Evolutionary conservation across 2,888 invertebrate species (phyloP).

Genomic region (Aporophyla lueneburgensis): DNA sequence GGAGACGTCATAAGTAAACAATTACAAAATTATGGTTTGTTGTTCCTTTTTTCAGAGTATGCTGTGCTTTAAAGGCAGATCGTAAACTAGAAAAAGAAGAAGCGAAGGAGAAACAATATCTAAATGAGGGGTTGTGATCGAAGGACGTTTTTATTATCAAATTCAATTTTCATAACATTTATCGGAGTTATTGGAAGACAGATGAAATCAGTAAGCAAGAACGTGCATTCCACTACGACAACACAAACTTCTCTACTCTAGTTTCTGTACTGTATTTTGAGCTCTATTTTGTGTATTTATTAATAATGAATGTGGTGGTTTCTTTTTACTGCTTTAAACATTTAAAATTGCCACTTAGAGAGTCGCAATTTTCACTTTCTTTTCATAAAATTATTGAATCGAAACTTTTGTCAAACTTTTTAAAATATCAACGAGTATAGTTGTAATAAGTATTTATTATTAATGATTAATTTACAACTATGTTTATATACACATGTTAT

Average conservation of each 20-base stretch:
- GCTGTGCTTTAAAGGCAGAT: constrained; percentile 20
- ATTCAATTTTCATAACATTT: neutral
- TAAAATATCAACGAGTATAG: neutral
- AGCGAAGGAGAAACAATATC: neutral
- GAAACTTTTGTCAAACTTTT: neutral
- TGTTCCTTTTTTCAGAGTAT: constrained; percentile 10
- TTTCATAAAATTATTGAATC: neutral
- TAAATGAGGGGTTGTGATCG: neutral
- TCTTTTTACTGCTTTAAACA: neutral
- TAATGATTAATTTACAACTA: neutral
- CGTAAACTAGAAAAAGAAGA: neutral
- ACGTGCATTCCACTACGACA: neutral
- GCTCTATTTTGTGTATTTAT: neutral
- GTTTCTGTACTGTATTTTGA: neutral
- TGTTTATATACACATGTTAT: too few species aligned
- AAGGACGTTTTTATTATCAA: neutral
- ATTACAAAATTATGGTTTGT: too few species aligned
- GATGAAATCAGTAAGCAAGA: neutral
- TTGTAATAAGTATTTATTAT: neutral
- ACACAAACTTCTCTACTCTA: neutral
- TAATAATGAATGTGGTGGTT: neutral
- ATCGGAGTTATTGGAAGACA: neutral
- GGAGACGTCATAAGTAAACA: neutral
- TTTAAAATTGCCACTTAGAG: neutral
- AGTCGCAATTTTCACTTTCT: neutral